A percentile compares a stretch with the other conserved stretches of the same genome.
Evolutionary conservation across 2,113 vertebrate genomes (phyloP).

Genomic region (Campylomormyrus tamandua): DNA sequence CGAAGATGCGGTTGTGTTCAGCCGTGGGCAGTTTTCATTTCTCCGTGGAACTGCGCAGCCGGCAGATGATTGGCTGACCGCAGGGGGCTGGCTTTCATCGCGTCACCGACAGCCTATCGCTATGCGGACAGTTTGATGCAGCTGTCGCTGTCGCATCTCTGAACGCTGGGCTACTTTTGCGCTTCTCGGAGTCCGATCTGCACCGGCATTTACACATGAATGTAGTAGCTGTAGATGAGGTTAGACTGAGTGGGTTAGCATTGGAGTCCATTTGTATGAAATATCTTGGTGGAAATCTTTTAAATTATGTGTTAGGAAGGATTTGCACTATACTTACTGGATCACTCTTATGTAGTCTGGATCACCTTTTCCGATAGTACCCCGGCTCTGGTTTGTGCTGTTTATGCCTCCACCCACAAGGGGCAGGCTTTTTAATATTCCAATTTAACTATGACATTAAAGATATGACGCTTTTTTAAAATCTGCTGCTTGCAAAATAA

Average conservation of each 20-base stretch:
- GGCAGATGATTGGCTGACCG: constrained; percentile 7
- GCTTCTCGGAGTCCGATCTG: background rate
- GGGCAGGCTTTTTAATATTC: background rate
- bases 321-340: background rate
- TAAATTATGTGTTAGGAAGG: background rate
- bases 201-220: background rate
- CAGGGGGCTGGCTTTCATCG: background rate
- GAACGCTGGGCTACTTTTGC: background rate
- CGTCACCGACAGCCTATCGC: background rate
- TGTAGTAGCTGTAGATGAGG: background rate
- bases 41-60: background rate
- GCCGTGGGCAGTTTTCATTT: background rate
- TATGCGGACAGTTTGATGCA: constrained; percentile 4
- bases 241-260: background rate
- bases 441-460: background rate
- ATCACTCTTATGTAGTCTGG: background rate
- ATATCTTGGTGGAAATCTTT: background rate
- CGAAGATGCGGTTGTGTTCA: background rate
- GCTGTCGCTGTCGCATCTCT: background rate
- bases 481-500: background rate
- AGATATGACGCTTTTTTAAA: background rate
- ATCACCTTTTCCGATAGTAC: background rate
- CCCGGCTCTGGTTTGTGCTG: background rate
- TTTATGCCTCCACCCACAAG: constrained; percentile 16
- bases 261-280: background rate